These are phyloP conservation scores for Drosophila baimaii DNA, from an alignment of 1,140 invertebrate genomes.

Conservation along the genomic window DNA sequence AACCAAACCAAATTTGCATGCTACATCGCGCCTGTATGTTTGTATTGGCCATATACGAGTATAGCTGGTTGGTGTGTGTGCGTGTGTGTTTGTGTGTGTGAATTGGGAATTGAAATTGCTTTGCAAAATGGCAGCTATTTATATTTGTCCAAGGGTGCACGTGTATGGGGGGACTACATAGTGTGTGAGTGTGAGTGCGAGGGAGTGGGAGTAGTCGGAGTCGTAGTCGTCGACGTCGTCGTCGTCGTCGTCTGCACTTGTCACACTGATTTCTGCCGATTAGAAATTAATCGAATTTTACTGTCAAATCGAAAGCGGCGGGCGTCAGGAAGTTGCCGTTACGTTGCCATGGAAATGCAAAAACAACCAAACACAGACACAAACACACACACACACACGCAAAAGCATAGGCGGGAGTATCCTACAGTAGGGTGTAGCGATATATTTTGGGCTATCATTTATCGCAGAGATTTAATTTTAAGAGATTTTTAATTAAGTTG, in stretches of 20 bases:
- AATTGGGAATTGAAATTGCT: conserved; percentile 56
- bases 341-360: conserved; percentile 79
- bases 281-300: conserved; percentile 83
- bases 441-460: no score
- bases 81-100: conserved; percentile 19
- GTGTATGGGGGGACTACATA: conserved; percentile 14
- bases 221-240: background rate
- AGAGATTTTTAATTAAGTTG: background rate
- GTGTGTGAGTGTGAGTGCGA: background rate
- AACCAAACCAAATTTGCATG: conserved; percentile 67
- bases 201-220: background rate
- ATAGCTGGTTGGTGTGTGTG: conserved; percentile 14
- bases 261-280: conserved; percentile 77
- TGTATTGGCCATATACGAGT: conserved; percentile 16
- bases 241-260: conserved; percentile 63
- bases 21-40: conserved; percentile 51
- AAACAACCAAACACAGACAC: conserved; percentile 58
- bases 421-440: conserved; percentile 13
- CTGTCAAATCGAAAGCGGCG: conserved; percentile 77
- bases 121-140: conserved; percentile 65
- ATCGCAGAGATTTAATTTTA: background rate
- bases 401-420: conserved; percentile 41
- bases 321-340: conserved; percentile 58
- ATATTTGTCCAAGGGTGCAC: conserved; percentile 53
- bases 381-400: conserved; percentile 19